These are phyloP conservation scores for Pandemis cinnamomeana DNA, from an alignment of 2,888 invertebrate genomes.

Conservation along the genomic window DNA sequence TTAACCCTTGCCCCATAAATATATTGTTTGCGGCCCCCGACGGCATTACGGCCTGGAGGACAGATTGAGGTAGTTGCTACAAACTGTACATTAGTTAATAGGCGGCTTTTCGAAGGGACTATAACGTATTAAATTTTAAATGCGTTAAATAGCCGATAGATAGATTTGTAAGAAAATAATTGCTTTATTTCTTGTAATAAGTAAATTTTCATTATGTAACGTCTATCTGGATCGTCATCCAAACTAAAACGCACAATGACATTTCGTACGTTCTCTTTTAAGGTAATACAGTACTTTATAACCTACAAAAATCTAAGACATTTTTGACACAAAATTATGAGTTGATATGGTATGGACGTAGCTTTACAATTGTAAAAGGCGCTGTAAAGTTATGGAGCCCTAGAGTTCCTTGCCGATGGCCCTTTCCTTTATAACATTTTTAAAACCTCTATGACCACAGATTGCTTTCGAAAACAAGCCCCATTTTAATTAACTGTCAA, in stretches of 20 bases:
- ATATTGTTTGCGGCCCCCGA: conserved; percentile 23
- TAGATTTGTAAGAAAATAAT: too few species aligned
- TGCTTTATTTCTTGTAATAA: too few species aligned
- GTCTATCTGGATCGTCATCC: too few species aligned
- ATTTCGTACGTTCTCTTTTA: too few species aligned
- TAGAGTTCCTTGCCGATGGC: background rate
- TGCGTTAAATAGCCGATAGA: too few species aligned
- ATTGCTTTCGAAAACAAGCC: conserved; percentile 6
- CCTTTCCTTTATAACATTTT: conserved; percentile 3
- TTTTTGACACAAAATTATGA: too few species aligned
- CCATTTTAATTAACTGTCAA: conserved; percentile 27
- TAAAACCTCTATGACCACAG: background rate
- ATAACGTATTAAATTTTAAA: background rate
- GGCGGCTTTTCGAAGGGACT: background rate
- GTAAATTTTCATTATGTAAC: too few species aligned
- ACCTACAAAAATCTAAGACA: too few species aligned
- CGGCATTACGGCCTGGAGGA: conserved; percentile 14
- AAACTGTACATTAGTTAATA: background rate
- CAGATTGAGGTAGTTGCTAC: conserved; percentile 21
- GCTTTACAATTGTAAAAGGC: too few species aligned
- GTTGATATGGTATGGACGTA: too few species aligned
- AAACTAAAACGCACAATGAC: too few species aligned
- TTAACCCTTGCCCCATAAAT: conserved; percentile 26
- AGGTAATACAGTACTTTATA: too few species aligned
- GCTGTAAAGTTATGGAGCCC: background rate